phyloP scores from a whole-genome alignment of 2,113 vertebrate species.

The Ceuthmochares aereus region DNA sequence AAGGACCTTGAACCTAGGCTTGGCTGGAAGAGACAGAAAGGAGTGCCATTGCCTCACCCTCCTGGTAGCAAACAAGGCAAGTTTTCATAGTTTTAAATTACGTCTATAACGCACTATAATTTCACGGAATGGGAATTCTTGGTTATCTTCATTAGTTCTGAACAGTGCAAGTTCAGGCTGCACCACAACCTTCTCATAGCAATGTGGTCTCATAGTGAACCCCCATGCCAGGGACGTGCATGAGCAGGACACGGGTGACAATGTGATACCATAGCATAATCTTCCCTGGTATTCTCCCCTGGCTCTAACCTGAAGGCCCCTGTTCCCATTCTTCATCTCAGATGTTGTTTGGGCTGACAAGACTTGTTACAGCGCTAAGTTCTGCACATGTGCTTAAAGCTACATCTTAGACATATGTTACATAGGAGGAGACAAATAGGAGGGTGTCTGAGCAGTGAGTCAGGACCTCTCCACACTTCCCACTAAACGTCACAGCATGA shows the following conservation, averaged over 20 bases:
- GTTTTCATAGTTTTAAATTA: background rate
- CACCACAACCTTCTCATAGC: background rate
- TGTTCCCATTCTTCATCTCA: background rate
- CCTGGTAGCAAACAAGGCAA: background rate
- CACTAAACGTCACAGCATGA: background rate
- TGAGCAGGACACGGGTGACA: fast-evolving
- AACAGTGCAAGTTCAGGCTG: fast-evolving
- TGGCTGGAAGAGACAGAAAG: background rate
- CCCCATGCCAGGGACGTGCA: fast-evolving
- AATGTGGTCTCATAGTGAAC: background rate
- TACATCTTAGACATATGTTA: background rate
- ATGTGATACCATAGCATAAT: background rate
- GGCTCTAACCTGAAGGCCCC: background rate
- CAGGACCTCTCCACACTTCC: constrained; percentile 9
- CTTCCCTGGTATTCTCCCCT: background rate
- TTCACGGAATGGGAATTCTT: background rate
- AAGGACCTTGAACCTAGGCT: constrained; percentile 9
- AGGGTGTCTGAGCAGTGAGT: background rate
- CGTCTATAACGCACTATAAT: background rate
- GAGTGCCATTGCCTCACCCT: background rate
- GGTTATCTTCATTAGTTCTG: background rate
- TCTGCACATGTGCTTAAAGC: background rate
- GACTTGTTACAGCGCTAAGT: background rate
- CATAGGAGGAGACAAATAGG: background rate
- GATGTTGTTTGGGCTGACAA: background rate